Percentiles rank a stretch among this genome's conserved stretches.
These are phyloP conservation scores for Ceyx erithaca DNA, from an alignment of 2,797 vertebrate genomes.

Conservation along the genomic window DNA sequence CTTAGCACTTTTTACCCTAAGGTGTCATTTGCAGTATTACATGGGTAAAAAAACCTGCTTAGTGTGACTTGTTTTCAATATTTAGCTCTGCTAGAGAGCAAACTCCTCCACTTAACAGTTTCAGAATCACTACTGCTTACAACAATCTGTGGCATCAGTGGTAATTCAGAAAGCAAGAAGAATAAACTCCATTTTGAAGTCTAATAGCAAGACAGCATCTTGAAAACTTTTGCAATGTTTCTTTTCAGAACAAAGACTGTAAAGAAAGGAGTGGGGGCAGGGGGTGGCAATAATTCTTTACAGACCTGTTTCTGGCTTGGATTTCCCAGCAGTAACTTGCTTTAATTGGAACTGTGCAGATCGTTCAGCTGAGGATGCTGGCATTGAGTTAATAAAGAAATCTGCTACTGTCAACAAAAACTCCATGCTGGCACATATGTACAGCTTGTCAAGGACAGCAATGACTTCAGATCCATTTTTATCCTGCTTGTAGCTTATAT, in stretches of 20 bases:
- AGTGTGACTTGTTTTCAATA: not conserved
- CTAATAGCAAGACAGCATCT: not conserved
- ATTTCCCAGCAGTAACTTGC: slow-evolving; percentile 75
- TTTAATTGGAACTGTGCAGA: slow-evolving; percentile 79
- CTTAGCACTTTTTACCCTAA: not conserved
- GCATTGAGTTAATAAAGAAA: slow-evolving; percentile 93
- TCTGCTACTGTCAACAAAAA: slow-evolving; percentile 93
- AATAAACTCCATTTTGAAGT: not conserved
- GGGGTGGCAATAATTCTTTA: not conserved
- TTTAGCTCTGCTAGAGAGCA: not conserved
- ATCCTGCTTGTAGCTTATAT: slow-evolving; percentile 85
- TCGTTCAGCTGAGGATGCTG: slow-evolving; percentile 58
- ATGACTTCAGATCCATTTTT: slow-evolving; percentile 77
- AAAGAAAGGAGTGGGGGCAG: not conserved
- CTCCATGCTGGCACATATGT: slow-evolving; percentile 94
- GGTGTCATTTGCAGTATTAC: not conserved
- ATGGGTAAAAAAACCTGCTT: not conserved
- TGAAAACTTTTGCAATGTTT: not conserved
- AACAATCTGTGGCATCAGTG: not conserved
- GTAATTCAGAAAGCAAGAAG: not conserved
- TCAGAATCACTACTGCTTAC: not conserved
- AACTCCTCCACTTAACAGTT: not conserved
- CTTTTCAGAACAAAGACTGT: not conserved
- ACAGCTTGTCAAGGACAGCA: slow-evolving; percentile 90
- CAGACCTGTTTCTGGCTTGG: slow-evolving; percentile 74